These are phyloP conservation scores for Cebidichthys violaceus DNA, from an alignment of 2,113 vertebrate species.

Conservation along the genomic window DNA sequence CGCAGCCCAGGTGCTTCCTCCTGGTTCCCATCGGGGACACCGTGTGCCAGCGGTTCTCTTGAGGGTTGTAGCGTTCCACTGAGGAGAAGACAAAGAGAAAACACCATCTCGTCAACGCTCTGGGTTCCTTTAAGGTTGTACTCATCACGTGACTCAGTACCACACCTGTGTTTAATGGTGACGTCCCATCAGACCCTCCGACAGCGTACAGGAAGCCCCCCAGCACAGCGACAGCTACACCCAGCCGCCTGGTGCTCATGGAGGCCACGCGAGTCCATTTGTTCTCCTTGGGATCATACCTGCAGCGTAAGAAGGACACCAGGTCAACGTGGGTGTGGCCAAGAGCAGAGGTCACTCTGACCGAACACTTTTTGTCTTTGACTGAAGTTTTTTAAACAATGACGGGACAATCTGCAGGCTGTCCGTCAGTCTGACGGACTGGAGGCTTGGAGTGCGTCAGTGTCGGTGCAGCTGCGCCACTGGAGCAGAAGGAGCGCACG, in stretches of 20 bases:
- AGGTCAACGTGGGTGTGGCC: background rate
- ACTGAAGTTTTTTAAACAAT: no score
- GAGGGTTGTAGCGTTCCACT: constrained; percentile 99
- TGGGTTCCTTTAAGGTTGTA: background rate
- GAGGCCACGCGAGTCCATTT: constrained; percentile 99
- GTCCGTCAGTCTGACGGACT: no score
- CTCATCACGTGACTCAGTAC: background rate
- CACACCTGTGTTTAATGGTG: constrained; percentile 96
- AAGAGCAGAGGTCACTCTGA: background rate
- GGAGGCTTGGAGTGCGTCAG: no score
- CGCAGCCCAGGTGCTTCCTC: constrained; percentile 97
- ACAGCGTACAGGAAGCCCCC: constrained; percentile 98
- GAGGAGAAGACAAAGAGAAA: background rate
- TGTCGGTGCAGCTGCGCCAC: no score
- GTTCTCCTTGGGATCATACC: constrained; percentile 99
- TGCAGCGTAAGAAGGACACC: constrained; percentile 55
- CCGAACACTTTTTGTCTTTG: background rate
- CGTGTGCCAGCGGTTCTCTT: constrained; percentile 99
- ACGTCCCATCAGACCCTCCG: constrained; percentile 97
- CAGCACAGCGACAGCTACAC: constrained; percentile 96
- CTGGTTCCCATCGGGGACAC: constrained; percentile 98
- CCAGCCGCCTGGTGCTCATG: constrained; percentile 97
- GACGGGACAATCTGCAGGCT: no score
- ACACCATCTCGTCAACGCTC: background rate
- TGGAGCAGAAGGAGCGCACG: no score